Conservation (phyloP, 2,113 vertebrate genomes). For the Scophthalmus maximus region DNA sequence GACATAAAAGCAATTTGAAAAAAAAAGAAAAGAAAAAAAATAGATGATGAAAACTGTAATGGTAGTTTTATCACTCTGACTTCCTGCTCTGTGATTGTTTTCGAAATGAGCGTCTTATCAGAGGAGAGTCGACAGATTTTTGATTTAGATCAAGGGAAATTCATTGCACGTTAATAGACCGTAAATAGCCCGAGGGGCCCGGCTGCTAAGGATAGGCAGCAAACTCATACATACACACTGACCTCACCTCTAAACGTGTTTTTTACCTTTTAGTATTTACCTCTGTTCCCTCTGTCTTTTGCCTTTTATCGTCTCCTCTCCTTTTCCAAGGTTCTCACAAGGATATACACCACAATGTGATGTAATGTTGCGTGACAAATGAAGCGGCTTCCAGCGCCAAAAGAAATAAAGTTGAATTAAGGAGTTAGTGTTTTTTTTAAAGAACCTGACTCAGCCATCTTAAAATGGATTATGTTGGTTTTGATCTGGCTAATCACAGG, state of each 20-base stretch:
- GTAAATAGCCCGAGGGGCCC: conserved; percentile 64
- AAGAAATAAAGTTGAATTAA: conserved; percentile 41
- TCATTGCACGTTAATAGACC: conserved; percentile 59
- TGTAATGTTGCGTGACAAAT: conserved; percentile 32
- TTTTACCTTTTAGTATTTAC: conserved; percentile 20
- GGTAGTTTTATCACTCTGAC: conserved; percentile 62
- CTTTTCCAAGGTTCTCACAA: background rate
- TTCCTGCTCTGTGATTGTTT: conserved; percentile 37
- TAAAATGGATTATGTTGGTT: conserved; percentile 46
- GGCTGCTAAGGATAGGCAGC: conserved; percentile 23
- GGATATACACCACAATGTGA: background rate
- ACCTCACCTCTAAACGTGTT: conserved; percentile 65
- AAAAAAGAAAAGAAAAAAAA: conserved; percentile 7
- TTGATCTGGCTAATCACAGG: conserved; percentile 39
- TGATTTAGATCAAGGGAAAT: conserved; percentile 74
- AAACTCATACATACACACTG: conserved; percentile 24
- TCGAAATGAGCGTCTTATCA: conserved; percentile 61
- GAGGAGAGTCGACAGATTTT: conserved; percentile 58
- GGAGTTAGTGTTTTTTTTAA: conserved; percentile 37
- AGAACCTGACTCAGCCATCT: conserved; percentile 32
- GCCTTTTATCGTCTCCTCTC: background rate
- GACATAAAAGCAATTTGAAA: conserved; percentile 66
- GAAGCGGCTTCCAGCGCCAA: background rate
- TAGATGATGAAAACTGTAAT: conserved; percentile 51
- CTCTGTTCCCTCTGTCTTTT: conserved; percentile 9